Evolutionary conservation across 2,113 vertebrate genomes (phyloP).

Genomic region (Megalops atlanticus): DNA sequence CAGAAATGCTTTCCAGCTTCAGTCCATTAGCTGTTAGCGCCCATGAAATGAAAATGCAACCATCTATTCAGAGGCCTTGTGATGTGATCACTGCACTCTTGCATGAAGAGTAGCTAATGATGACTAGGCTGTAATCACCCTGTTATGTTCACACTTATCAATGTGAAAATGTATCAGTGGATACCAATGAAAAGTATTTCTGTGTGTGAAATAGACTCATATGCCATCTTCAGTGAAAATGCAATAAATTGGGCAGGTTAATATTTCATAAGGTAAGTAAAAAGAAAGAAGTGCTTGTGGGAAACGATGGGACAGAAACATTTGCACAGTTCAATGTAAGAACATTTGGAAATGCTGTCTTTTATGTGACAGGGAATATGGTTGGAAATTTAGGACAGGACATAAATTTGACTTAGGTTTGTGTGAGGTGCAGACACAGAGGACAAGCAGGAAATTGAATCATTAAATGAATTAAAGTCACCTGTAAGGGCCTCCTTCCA

Average conservation of each 20-base stretch:
- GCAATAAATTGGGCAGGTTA: not conserved
- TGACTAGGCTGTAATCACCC: not conserved
- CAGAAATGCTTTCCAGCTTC: not conserved
- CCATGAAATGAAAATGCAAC: not conserved
- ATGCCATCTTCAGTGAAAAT: not conserved
- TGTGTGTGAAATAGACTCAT: not conserved
- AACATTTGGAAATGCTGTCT: not conserved
- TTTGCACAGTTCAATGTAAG: not conserved
- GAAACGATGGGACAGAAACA: not conserved
- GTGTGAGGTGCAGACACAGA: not conserved
- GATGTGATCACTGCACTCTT: not conserved
- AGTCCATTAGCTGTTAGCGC: not conserved
- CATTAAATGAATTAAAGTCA: conserved; percentile 31
- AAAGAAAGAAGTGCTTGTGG: not conserved
- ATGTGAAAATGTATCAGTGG: not conserved
- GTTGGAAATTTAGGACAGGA: not conserved
- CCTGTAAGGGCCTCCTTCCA: conserved; percentile 48
- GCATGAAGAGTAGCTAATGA: not conserved
- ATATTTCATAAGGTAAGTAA: not conserved
- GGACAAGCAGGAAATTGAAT: not conserved
- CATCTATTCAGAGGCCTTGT: not conserved
- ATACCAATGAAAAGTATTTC: not conserved
- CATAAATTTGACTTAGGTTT: not conserved
- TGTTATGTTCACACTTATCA: not conserved
- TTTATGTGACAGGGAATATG: no score